Conservation (phyloP, 1,140 invertebrate species). For the Melitaea cinxia region DNA sequence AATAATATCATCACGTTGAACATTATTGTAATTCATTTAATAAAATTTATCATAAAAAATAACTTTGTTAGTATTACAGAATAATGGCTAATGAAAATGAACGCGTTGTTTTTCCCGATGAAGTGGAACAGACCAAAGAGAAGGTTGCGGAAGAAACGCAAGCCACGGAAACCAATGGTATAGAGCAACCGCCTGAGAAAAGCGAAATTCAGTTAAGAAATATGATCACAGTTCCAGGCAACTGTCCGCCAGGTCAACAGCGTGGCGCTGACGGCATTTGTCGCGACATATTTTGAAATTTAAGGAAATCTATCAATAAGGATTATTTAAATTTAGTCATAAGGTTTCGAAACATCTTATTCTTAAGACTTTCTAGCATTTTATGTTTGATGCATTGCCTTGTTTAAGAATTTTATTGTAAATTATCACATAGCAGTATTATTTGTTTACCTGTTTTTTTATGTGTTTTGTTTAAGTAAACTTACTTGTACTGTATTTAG, state of each 20-base stretch:
- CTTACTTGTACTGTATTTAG: too few species aligned
- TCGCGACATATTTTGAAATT: constrained; percentile 56
- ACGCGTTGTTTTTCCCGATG: constrained; percentile 61
- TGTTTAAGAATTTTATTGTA: too few species aligned
- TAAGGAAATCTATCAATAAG: background rate
- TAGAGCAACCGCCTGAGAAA: constrained; percentile 21
- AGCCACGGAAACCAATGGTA: constrained; percentile 25
- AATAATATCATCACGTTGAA: too few species aligned
- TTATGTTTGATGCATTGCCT: too few species aligned
- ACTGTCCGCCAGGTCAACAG: constrained; percentile 59
- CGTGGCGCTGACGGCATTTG: constrained; percentile 64
- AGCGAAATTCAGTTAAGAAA: constrained; percentile 43
- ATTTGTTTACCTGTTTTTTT: too few species aligned
- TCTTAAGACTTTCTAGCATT: too few species aligned
- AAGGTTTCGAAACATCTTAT: background rate
- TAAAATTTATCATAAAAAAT: background rate
- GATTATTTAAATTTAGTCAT: background rate
- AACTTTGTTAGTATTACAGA: constrained; percentile 6
- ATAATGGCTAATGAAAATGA: constrained; percentile 59
- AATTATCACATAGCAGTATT: too few species aligned
- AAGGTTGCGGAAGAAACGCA: constrained; percentile 39
- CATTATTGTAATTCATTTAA: too few species aligned
- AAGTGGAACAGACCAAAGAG: constrained; percentile 50
- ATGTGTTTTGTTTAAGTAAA: too few species aligned
- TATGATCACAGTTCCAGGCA: constrained; percentile 54